phyloP scores from a whole-genome alignment of 1,140 invertebrate species.

The Saccostrea echinata region DNA sequence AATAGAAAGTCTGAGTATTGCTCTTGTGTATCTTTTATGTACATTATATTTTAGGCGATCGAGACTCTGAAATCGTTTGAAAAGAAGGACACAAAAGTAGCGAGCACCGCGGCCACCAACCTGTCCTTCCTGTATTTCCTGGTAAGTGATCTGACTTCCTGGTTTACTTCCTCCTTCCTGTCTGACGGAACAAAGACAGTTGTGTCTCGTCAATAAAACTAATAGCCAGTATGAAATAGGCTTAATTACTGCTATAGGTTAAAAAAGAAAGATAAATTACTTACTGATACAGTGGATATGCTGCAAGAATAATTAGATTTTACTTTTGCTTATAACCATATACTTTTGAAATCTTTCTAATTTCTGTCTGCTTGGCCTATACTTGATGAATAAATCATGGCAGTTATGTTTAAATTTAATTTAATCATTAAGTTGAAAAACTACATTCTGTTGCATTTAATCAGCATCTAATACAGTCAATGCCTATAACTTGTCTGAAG shows the following conservation, averaged over 20 bases:
- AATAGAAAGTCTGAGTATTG: not conserved
- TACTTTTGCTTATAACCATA: not conserved
- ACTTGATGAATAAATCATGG: not conserved
- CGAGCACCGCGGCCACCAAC: slow-evolving; percentile 92
- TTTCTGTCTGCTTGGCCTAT: slow-evolving; percentile 1
- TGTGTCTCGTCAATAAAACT: not conserved
- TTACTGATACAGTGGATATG: too few species aligned
- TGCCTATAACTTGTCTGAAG: not conserved
- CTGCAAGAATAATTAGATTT: too few species aligned
- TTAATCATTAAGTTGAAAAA: too few species aligned
- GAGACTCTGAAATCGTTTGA: slow-evolving; percentile 94
- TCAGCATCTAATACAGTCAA: not conserved
- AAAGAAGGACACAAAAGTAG: slow-evolving; percentile 90
- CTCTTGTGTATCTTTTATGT: slow-evolving; percentile 14
- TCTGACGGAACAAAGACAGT: not conserved
- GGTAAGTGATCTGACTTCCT: slow-evolving; percentile 81
- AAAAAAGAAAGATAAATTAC: too few species aligned
- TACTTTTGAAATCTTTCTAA: not conserved
- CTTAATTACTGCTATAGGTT: too few species aligned
- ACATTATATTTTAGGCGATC: slow-evolving; percentile 82
- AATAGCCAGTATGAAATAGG: not conserved
- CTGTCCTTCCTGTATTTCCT: slow-evolving; percentile 93
- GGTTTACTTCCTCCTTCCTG: not conserved
- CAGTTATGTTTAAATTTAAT: too few species aligned
- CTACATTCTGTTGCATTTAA: too few species aligned